Conservation (phyloP, 2,113 vertebrate species). For the Austrofundulus limnaeus region DNA sequence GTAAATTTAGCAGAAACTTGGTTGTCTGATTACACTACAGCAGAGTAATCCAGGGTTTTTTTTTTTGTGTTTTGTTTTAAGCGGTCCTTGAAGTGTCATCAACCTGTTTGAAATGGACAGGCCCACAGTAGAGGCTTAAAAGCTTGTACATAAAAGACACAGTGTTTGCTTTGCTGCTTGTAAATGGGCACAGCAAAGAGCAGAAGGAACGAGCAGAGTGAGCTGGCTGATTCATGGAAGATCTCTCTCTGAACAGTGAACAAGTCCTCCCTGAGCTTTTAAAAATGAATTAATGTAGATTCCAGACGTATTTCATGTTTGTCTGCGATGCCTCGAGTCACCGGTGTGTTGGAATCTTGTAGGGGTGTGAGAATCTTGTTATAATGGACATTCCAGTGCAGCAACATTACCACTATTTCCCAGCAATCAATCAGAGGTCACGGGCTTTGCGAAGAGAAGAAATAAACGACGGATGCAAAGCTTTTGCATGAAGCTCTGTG, state of each 20-base stretch:
- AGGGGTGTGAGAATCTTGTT: constrained; percentile 76
- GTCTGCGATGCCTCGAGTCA: constrained; percentile 72
- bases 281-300: constrained; percentile 80
- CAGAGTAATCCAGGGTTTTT: constrained; percentile 2
- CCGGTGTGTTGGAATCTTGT: constrained; percentile 73
- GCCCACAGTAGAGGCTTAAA: constrained; percentile 60
- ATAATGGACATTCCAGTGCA: constrained; percentile 78
- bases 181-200: constrained; percentile 63
- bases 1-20: constrained; percentile 28
- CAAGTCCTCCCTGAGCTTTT: constrained; percentile 77
- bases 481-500: not conserved
- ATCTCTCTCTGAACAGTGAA: constrained; percentile 73
- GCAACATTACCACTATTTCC: constrained; percentile 74
- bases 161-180: constrained; percentile 74
- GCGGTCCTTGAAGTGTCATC: constrained; percentile 63
- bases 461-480: not conserved
- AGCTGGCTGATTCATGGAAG: constrained; percentile 49
- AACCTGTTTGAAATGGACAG: constrained; percentile 71
- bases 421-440: constrained; percentile 74
- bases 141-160: constrained; percentile 75
- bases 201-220: constrained; percentile 26
- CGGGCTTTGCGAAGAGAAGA: constrained; percentile 33
- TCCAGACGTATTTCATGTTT: constrained; percentile 73
- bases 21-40: constrained; percentile 39
- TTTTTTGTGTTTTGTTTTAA: constrained; percentile 59